A percentile compares a stretch with the other conserved stretches of the same genome.
These are phyloP conservation scores for Cavia aperea DNA, from an alignment of 2,113 vertebrate genomes.

Conservation along the genomic window DNA sequence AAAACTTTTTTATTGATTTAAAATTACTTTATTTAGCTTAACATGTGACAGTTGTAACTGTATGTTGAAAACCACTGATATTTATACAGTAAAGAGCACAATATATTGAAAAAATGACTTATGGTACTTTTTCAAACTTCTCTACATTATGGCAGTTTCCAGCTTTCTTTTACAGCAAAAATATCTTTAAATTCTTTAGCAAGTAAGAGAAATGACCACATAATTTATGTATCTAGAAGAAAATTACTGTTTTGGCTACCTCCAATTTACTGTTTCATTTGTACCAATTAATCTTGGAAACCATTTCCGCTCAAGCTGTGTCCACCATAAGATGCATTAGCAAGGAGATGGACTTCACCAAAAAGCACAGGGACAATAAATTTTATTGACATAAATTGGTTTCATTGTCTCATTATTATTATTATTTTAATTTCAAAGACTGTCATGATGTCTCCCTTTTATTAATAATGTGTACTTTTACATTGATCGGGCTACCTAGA, in stretches of 20 bases:
- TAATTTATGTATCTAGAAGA: background rate
- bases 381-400: background rate
- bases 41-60: background rate
- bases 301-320: background rate
- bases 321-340: background rate
- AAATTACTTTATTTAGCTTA: background rate
- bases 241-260: background rate
- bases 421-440: background rate
- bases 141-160: background rate
- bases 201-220: background rate
- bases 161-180: background rate
- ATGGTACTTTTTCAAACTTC: background rate
- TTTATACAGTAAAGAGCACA: background rate
- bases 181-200: background rate
- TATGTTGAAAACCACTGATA: background rate
- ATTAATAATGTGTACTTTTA: background rate
- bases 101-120: background rate
- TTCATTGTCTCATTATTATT: background rate
- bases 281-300: background rate
- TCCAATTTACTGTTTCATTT: background rate
- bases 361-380: background rate
- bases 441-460: background rate
- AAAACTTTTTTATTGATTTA: too few species aligned
- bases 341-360: background rate
- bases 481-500: background rate